A percentile compares a stretch with the other conserved stretches of the same genome.
phyloP scores from a whole-genome alignment of 35 echinoderm and acorn worm genomes.

The Acanthaster planci region DNA sequence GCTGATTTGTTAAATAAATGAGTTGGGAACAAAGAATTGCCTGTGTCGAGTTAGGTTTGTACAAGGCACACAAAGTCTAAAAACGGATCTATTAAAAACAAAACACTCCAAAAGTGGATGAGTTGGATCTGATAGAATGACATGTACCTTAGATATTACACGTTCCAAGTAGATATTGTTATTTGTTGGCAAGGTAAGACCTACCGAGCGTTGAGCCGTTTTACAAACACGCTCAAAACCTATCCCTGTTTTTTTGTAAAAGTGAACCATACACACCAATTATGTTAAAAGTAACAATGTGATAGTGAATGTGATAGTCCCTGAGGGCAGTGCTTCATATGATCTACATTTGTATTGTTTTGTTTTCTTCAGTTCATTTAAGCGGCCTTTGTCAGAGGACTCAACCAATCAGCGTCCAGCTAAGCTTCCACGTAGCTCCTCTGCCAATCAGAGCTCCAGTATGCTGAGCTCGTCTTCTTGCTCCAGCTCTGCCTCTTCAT shows the following conservation, averaged over 20 bases:
- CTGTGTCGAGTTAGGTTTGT: too few species aligned
- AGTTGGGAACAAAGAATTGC: too few species aligned
- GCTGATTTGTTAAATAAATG: too few species aligned
- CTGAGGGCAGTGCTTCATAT: neutral
- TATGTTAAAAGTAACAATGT: neutral
- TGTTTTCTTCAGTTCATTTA: constrained; percentile 29
- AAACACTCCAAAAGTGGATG: too few species aligned
- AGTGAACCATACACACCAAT: too few species aligned
- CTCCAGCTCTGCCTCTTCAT: neutral
- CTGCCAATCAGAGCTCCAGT: neutral
- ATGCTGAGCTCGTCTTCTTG: constrained; percentile 14
- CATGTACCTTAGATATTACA: too few species aligned
- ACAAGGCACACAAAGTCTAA: too few species aligned
- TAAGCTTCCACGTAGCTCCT: constrained; percentile 46
- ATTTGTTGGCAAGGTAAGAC: neutral
- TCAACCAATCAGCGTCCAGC: constrained; percentile 24
- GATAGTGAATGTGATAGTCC: neutral
- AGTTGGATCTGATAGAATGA: too few species aligned
- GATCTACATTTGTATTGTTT: neutral
- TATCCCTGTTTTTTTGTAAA: neutral
- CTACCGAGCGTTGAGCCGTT: too few species aligned
- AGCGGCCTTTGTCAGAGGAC: constrained; percentile 48
- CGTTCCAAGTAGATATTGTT: too few species aligned
- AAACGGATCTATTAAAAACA: too few species aligned
- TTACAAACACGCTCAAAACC: neutral